Conservation (phyloP, 2,113 vertebrate species). For the Pterocles orientalis region DNA sequence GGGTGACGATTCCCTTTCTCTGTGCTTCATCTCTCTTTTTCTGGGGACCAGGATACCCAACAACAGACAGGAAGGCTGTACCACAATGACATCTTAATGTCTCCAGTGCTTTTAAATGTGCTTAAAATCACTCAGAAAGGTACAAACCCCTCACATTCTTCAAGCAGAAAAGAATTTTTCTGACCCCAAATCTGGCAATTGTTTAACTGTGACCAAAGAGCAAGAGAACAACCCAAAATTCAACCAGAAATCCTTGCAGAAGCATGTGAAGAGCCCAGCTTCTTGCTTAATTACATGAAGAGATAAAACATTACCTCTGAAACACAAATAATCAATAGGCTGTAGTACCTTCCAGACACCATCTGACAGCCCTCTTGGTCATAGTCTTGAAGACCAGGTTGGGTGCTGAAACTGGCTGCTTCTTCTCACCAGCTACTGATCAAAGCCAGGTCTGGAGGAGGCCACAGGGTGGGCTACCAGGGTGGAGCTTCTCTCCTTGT, state of each 20-base stretch:
- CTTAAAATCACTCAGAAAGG: neutral
- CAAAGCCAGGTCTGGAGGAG: neutral
- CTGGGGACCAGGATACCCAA: neutral
- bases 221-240: neutral
- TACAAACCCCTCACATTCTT: neutral
- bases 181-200: neutral
- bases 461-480: rapidly evolving
- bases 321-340: neutral
- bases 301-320: neutral
- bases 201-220: neutral
- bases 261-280: neutral
- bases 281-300: neutral
- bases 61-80: neutral
- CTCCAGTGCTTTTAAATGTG: neutral
- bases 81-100: neutral
- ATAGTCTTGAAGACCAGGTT: neutral
- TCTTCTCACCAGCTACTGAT: neutral
- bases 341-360: neutral
- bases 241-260: neutral
- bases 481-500: neutral
- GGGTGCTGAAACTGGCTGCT: neutral
- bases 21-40: neutral
- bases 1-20: neutral
- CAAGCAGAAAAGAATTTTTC: neutral
- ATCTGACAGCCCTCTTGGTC: neutral